Percentiles rank a stretch among this genome's conserved stretches.
phyloP scores from a whole-genome alignment of 2,113 vertebrate species.

The Thamnophis sirtalis region DNA sequence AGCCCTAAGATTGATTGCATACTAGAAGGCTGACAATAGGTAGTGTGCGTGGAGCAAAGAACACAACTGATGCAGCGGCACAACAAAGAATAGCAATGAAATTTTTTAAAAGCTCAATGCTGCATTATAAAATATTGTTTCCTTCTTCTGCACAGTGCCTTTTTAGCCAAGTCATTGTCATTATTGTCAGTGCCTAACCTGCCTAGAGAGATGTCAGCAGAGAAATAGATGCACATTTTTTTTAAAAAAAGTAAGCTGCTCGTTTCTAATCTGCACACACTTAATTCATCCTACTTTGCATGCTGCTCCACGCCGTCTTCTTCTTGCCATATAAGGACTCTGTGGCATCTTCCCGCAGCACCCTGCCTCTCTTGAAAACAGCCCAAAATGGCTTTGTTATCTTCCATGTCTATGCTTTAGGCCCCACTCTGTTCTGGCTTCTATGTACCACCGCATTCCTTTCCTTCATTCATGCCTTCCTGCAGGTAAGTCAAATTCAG shows the following conservation, averaged over 20 bases:
- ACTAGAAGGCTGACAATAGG: neutral
- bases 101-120: neutral
- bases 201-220: conserved; percentile 44
- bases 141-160: conserved; percentile 24
- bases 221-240: conserved; percentile 37
- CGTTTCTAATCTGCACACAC: conserved; percentile 65
- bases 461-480: conserved; percentile 9
- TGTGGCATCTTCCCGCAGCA: conserved; percentile 60
- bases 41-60: neutral
- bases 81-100: conserved; percentile 32
- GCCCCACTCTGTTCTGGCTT: conserved; percentile 35
- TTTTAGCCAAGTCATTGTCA: conserved; percentile 12
- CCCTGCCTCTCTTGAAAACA: conserved; percentile 63
- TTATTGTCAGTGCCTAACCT: conserved; percentile 49
- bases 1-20: neutral
- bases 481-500: conserved; percentile 61
- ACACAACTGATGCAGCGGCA: neutral
- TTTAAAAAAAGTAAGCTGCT: conserved; percentile 71
- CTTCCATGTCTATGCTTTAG: conserved; percentile 46
- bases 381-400: conserved; percentile 69
- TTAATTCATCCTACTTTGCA: conserved; percentile 68
- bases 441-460: conserved; percentile 23
- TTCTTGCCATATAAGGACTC: conserved; percentile 73
- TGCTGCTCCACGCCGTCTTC: conserved; percentile 67
- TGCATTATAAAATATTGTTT: conserved; percentile 23